Evolutionary conservation across 2,113 vertebrate genomes (phyloP).

Genomic region (Proteles cristata): DNA sequence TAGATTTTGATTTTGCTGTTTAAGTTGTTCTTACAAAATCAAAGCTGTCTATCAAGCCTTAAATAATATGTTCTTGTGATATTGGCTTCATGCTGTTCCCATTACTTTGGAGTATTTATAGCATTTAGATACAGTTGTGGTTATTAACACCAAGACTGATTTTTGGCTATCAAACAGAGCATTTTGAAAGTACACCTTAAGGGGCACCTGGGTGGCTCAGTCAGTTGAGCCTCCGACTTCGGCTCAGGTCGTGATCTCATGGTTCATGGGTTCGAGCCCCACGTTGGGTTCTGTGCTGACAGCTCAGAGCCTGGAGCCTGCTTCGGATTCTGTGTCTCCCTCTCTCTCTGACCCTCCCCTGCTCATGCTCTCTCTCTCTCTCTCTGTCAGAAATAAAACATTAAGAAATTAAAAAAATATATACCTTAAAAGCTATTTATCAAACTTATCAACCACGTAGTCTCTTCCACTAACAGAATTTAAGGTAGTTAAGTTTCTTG

Average conservation of each 20-base stretch:
- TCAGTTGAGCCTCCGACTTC: too few species aligned
- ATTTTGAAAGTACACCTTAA: slow-evolving; percentile 13
- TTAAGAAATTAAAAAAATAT: background rate
- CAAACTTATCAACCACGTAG: background rate
- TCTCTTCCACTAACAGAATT: background rate
- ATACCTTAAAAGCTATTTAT: background rate
- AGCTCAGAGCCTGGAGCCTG: too few species aligned
- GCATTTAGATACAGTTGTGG: background rate
- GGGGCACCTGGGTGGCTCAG: too few species aligned
- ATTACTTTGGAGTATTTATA: slow-evolving; percentile 7
- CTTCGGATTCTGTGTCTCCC: too few species aligned
- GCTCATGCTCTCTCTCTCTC: too few species aligned
- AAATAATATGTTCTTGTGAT: background rate
- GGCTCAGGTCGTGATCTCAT: too few species aligned
- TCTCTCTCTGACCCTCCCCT: too few species aligned
- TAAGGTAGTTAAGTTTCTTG: background rate
- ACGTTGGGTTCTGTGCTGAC: too few species aligned
- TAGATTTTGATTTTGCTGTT: background rate
- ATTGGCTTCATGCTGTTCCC: background rate
- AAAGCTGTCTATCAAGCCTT: background rate
- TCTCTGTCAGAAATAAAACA: too few species aligned
- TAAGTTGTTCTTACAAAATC: slow-evolving; percentile 40
- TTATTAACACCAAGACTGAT: background rate
- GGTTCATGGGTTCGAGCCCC: too few species aligned
- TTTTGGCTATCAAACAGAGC: background rate